A percentile compares a stretch with the other conserved stretches of the same genome.
Evolutionary conservation across 2,888 invertebrate genomes (phyloP).

Genomic region (Clanis bilineata): DNA sequence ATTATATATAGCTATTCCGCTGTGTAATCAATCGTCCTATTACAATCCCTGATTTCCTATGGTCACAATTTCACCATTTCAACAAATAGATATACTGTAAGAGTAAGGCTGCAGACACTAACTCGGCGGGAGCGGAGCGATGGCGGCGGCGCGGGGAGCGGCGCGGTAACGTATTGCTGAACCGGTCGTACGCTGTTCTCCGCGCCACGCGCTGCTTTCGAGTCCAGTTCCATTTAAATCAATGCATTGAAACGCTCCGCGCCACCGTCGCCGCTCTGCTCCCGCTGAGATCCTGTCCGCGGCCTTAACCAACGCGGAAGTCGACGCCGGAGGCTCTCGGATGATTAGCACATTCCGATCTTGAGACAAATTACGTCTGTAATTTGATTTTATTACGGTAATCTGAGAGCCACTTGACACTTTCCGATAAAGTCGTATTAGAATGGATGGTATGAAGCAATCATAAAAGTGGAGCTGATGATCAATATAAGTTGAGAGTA

Average conservation of each 20-base stretch:
- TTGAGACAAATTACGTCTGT: conserved; percentile 12
- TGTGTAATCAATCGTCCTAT: not conserved
- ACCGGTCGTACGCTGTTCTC: no score
- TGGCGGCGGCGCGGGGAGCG: no score
- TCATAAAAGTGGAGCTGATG: not conserved
- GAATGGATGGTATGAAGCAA: not conserved
- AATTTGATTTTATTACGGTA: conserved; percentile 12
- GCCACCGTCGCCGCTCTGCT: no score
- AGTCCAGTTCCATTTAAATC: no score
- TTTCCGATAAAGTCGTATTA: conserved; percentile 9
- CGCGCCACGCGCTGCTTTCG: no score
- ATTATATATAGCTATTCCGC: not conserved
- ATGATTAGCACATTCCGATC: conserved; percentile 24
- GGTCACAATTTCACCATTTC: not conserved
- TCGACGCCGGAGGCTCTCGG: conserved; percentile 17
- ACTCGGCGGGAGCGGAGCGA: no score
- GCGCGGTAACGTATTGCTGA: no score
- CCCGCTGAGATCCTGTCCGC: no score
- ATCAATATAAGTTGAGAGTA: not conserved
- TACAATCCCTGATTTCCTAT: not conserved
- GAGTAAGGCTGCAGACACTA: no score
- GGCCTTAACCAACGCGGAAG: conserved; percentile 39
- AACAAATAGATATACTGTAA: no score
- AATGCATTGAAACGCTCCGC: no score
- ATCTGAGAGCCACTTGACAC: conserved; percentile 9